Conservation (phyloP, 2,113 vertebrate species). For the Empidonax traillii region DNA sequence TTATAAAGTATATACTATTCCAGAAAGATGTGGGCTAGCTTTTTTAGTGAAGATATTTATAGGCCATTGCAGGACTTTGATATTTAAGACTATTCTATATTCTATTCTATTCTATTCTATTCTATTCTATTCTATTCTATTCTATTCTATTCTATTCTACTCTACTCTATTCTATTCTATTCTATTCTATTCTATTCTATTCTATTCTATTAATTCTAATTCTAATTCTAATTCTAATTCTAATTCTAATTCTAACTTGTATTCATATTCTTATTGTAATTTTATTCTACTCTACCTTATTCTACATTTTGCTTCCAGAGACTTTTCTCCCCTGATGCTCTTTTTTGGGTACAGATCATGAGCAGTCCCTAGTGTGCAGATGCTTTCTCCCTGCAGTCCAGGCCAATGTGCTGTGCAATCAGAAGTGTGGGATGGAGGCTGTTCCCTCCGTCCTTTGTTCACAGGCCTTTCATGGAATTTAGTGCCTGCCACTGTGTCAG, state of each 20-base stretch:
- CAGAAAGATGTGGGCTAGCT: neutral
- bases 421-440: fast-evolving
- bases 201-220: too few relatives aligned
- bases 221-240: too few relatives aligned
- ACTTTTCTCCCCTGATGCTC: neutral
- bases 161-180: neutral
- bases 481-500: neutral
- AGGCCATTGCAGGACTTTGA: neutral
- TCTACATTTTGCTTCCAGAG: neutral
- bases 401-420: fast-evolving
- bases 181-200: neutral
- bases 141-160: neutral
- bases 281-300: neutral
- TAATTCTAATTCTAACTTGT: too few relatives aligned
- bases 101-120: neutral
- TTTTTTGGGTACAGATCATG: neutral
- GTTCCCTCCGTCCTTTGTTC: neutral
- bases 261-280: too few relatives aligned
- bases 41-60: neutral
- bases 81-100: neutral
- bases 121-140: neutral
- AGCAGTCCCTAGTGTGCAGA: neutral
- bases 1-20: neutral
- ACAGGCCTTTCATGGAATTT: neutral
- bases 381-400: neutral